phyloP scores from a whole-genome alignment of 1,140 invertebrate genomes.

The Parapsyche elsis region DNA sequence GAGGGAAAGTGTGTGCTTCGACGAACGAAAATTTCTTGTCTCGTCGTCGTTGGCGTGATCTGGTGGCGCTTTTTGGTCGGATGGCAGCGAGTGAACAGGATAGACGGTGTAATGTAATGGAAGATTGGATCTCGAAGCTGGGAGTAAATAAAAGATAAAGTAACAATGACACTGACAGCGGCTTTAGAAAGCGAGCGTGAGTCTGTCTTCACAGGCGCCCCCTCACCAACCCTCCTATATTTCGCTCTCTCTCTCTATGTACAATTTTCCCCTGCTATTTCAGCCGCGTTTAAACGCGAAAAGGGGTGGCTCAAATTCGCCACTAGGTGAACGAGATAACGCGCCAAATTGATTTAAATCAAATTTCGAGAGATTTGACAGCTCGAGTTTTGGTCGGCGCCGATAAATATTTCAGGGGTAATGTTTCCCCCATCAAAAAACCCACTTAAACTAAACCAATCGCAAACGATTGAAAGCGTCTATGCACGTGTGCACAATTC shows the following conservation, averaged over 20 bases:
- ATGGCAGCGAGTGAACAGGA: conserved; percentile 36
- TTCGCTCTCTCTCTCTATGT: not conserved
- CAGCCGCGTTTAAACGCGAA: not conserved
- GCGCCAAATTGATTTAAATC: conserved; percentile 17
- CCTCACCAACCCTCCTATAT: not conserved
- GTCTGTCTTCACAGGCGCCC: conserved; percentile 38
- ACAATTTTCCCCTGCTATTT: not conserved
- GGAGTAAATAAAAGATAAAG: conserved; percentile 54
- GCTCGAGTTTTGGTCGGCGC: not conserved
- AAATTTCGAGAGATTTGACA: conserved; percentile 17
- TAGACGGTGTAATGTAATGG: conserved; percentile 54
- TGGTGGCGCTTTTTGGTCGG: conserved; percentile 17
- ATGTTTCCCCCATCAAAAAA: too few relatives aligned
- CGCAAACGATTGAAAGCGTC: too few relatives aligned
- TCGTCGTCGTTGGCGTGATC: not conserved
- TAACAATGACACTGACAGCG: conserved; percentile 54
- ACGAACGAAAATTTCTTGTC: conserved; percentile 1
- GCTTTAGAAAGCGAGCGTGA: conserved; percentile 53
- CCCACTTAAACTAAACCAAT: too few relatives aligned
- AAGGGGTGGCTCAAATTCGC: not conserved
- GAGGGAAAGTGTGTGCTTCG: too few relatives aligned
- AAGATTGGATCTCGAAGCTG: conserved; percentile 54
- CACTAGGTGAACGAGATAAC: not conserved
- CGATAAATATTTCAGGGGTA: not conserved
- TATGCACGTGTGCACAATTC: too few relatives aligned